Conservation (phyloP, 1,140 invertebrate genomes). For the Zaprionus inermis region DNA sequence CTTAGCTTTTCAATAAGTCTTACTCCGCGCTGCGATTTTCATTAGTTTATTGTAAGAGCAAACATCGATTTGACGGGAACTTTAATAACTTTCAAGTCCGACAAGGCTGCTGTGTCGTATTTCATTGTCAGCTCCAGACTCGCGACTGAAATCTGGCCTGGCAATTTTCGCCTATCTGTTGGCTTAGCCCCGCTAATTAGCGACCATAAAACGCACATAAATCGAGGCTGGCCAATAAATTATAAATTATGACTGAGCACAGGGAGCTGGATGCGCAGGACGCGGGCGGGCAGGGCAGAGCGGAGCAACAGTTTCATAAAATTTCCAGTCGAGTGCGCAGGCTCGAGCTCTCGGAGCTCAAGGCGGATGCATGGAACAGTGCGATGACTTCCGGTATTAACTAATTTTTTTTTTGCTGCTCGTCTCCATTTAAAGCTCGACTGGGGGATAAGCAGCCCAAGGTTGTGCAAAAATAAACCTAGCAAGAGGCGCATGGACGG, state of each 20-base stretch:
- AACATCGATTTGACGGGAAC: not conserved
- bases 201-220: slow-evolving; percentile 79
- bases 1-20: not conserved
- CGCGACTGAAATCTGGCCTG: not conserved
- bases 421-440: slow-evolving; percentile 59
- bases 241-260: slow-evolving; percentile 76
- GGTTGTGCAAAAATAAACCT: slow-evolving; percentile 62
- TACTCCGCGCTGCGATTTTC: not conserved
- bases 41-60: not conserved
- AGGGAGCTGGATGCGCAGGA: slow-evolving; percentile 25
- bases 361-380: slow-evolving; percentile 78
- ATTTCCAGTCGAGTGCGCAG: slow-evolving; percentile 75
- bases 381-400: slow-evolving; percentile 82
- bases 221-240: slow-evolving; percentile 72
- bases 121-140: slow-evolving; percentile 50
- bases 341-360: slow-evolving; percentile 40
- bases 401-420: slow-evolving; percentile 65
- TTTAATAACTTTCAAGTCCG: slow-evolving; percentile 1
- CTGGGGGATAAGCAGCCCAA: slow-evolving; percentile 53
- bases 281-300: slow-evolving; percentile 23
- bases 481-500: slow-evolving; percentile 4
- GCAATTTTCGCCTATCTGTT: slow-evolving; percentile 17
- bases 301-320: slow-evolving; percentile 76
- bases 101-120: slow-evolving; percentile 13
- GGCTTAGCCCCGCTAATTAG: slow-evolving; percentile 66